Conservation (phyloP, 1,140 invertebrate species). For the Drosophila lini region DNA sequence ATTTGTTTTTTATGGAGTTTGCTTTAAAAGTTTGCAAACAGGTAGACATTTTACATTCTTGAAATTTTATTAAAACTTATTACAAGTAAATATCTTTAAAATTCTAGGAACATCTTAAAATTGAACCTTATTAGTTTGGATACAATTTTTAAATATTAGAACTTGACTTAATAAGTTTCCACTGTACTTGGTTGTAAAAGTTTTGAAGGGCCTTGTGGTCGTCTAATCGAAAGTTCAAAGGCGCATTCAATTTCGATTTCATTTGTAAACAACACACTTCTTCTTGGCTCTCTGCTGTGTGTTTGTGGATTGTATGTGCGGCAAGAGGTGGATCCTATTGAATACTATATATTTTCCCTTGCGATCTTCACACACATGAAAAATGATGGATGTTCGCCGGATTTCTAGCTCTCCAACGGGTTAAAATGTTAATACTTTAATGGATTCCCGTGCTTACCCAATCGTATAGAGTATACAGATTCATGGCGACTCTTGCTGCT, state of each 20-base stretch:
- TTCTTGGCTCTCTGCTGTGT: constrained; percentile 5
- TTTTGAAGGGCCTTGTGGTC: constrained; percentile 39
- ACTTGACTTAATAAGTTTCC: not conserved
- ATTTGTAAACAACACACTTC: constrained; percentile 59
- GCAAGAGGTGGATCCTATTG: constrained; percentile 3
- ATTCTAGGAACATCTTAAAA: not conserved
- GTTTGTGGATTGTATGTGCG: constrained; percentile 31
- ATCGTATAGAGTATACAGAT: constrained; percentile 80
- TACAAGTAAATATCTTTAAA: not conserved
- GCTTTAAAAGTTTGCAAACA: not conserved
- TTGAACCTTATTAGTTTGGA: not conserved
- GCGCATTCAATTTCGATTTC: constrained; percentile 67
- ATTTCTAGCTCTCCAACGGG: constrained; percentile 13
- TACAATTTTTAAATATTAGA: not conserved
- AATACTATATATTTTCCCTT: not conserved
- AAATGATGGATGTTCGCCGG: constrained; percentile 28
- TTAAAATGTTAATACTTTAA: constrained; percentile 43
- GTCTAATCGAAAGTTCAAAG: constrained; percentile 54
- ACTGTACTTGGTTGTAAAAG: constrained; percentile 14
- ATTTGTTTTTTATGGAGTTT: not conserved
- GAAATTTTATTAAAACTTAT: not conserved
- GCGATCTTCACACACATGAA: not conserved
- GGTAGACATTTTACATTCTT: not conserved
- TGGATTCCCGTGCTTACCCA: constrained; percentile 60
- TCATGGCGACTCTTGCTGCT: constrained; percentile 49